Conservation (phyloP, 2,888 invertebrate genomes). For the Rotaria sp. region DNA sequence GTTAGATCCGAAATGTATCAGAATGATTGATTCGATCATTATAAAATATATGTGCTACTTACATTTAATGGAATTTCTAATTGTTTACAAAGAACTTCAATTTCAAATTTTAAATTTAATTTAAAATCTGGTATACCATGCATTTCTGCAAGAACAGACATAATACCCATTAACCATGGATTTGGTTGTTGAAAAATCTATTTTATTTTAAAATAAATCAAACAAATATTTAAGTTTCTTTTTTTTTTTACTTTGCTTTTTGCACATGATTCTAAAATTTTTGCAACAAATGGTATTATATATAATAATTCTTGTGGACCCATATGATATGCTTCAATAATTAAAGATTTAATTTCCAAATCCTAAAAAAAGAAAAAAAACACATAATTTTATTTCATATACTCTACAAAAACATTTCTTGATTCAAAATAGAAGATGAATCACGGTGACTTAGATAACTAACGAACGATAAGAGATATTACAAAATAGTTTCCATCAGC, state of each 20-base stretch:
- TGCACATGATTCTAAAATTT: constrained; percentile 87
- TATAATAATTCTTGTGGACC: constrained; percentile 93
- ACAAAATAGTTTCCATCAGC: too few relatives aligned
- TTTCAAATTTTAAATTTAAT: constrained; percentile 95
- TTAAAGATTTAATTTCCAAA: constrained; percentile 82
- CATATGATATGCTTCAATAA: constrained; percentile 93
- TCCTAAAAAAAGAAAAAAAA: constrained; percentile 59
- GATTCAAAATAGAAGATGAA: too few relatives aligned
- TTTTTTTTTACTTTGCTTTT: constrained; percentile 66
- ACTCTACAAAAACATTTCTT: too few relatives aligned
- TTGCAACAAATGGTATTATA: constrained; percentile 96
- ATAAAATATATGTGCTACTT: neutral
- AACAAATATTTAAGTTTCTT: neutral
- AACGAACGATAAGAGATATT: too few relatives aligned
- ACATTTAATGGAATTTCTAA: constrained; percentile 70
- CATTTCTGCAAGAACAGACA: constrained; percentile 89
- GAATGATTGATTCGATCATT: too few relatives aligned
- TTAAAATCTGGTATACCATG: constrained; percentile 93
- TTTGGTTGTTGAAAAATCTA: constrained; percentile 86
- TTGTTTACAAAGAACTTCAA: constrained; percentile 83
- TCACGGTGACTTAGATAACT: too few relatives aligned
- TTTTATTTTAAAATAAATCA: constrained; percentile 26
- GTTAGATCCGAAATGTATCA: too few relatives aligned
- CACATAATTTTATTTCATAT: too few relatives aligned
- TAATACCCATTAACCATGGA: constrained; percentile 94